Percentiles rank a stretch among this genome's conserved stretches.
phyloP scores from a whole-genome alignment of 1,140 invertebrate species.

The Drosophila bifasciata region DNA sequence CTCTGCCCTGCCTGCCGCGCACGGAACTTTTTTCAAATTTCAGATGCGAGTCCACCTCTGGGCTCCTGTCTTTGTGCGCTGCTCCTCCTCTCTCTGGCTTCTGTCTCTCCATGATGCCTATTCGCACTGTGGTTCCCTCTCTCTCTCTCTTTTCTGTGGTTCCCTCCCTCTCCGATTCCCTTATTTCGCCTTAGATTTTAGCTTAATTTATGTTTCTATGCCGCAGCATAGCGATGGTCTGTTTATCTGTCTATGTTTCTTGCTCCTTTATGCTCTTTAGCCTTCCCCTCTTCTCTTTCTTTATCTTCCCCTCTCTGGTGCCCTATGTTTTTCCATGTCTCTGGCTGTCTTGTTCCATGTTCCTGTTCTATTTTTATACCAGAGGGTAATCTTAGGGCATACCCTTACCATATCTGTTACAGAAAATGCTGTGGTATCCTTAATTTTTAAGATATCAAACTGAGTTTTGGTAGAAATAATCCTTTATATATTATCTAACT shows the following conservation, averaged over 20 bases:
- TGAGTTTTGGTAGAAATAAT: no score
- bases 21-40: constrained; percentile 64
- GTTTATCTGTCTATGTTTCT: constrained; percentile 49
- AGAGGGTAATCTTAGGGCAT: neutral
- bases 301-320: no score
- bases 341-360: neutral
- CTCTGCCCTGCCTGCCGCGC: constrained; percentile 1
- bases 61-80: no score
- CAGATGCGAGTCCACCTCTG: constrained; percentile 12
- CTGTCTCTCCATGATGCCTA: constrained; percentile 5
- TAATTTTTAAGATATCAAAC: no score
- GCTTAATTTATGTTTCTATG: constrained; percentile 75
- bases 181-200: constrained; percentile 54
- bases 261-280: neutral
- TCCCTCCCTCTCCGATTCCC: neutral
- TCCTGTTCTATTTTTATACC: constrained; percentile 12
- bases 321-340: neutral
- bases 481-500: no score
- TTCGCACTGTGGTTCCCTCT: no score
- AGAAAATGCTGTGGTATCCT: no score
- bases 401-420: neutral
- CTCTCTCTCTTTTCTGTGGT: no score
- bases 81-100: neutral
- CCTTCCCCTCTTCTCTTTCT: no score
- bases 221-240: constrained; percentile 38